Evolutionary conservation across 53 echinoderm and acorn worm genomes (phyloP), one percentile per base, ranked within the genome.

Genomic region (Zoroaster sp.): DNA sequence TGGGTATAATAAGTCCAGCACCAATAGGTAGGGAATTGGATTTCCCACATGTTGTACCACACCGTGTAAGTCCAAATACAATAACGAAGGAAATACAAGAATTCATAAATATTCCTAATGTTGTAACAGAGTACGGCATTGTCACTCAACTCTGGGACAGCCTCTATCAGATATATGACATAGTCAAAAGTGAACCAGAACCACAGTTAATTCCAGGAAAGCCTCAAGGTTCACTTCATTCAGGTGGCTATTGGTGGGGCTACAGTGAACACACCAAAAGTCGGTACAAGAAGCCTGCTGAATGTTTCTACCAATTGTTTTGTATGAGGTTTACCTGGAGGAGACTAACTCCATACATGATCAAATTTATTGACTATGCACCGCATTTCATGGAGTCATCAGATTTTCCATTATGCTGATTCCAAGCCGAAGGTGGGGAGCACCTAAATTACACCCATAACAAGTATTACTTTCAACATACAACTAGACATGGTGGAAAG

Each of bases 261-360:
- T 89, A 89, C 41, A 78, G 5, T 3, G 80, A 45, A 9, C 35
- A 74, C 2, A 78, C 66, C 31, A 74, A 66, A 40, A 31, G 28
- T 14, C 45, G 66, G 32, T 88, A 69, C 43, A 40, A 31, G 43
- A 53, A 69, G 4, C 67, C 83, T 87, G 91, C 92, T 34, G 87
- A 89, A 65, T 69, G 74, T 41, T 94, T 89, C 46, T 94, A 92
- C 52, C 76, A 94, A 67, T 67, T 94, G 7, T 94, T 87, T 54
- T 79, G 49, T 63, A 34, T 89, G 35, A 41, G 80, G 15, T 94
- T 53, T 74, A 87, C 87, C 5, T 80, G 72, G 75, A 53, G 59
- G 51, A 77, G 80, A 25, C 87, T 92, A 20, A 94, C 94, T 6
- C 92, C 94, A 75, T 94, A 94, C 31, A 94, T 94, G 94, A 88